Conservation (phyloP, 2,888 invertebrate genomes). For the Drosophila setosimentum region DNA sequence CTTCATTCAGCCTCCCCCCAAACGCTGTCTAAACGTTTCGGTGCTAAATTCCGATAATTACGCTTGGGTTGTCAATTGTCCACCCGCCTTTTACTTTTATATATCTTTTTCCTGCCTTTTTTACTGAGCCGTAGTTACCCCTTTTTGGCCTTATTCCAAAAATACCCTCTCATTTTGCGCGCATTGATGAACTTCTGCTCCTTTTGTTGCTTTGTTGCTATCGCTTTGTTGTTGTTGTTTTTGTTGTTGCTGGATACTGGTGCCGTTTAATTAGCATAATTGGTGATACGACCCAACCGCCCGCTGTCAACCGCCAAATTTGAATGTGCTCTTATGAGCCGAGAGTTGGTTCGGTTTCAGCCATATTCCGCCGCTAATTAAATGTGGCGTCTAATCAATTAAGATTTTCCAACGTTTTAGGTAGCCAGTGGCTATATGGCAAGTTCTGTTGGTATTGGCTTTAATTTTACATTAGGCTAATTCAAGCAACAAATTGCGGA, state of each 20-base stretch:
- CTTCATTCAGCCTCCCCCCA: background rate
- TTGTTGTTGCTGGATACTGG: constrained; percentile 13
- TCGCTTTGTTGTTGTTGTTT: background rate
- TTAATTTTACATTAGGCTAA: constrained; percentile 82
- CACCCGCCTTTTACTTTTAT: constrained; percentile 1
- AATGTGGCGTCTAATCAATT: constrained; percentile 73
- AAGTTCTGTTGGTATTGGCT: constrained; percentile 18
- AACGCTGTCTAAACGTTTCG: background rate
- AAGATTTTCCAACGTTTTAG: constrained; percentile 47
- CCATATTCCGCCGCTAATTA: constrained; percentile 66
- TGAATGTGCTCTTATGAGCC: constrained; percentile 43
- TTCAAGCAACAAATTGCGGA: constrained; percentile 80
- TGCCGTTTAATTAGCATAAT: constrained; percentile 77
- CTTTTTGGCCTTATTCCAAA: constrained; percentile 30
- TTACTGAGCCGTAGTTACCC: constrained; percentile 30
- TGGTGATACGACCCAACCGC: constrained; percentile 53
- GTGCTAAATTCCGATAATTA: constrained; percentile 72
- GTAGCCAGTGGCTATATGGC: constrained; percentile 23
- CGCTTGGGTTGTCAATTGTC: constrained; percentile 60
- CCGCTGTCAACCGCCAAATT: constrained; percentile 12
- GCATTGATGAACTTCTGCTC: constrained; percentile 63
- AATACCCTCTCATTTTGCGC: constrained; percentile 67
- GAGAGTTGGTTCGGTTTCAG: constrained; percentile 5
- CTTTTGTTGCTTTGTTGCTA: constrained; percentile 7
- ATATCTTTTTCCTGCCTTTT: constrained; percentile 18